A percentile compares a stretch with the other conserved stretches of the same genome.
phyloP scores from a whole-genome alignment of 2,113 vertebrate species.

The Rostratula benghalensis region DNA sequence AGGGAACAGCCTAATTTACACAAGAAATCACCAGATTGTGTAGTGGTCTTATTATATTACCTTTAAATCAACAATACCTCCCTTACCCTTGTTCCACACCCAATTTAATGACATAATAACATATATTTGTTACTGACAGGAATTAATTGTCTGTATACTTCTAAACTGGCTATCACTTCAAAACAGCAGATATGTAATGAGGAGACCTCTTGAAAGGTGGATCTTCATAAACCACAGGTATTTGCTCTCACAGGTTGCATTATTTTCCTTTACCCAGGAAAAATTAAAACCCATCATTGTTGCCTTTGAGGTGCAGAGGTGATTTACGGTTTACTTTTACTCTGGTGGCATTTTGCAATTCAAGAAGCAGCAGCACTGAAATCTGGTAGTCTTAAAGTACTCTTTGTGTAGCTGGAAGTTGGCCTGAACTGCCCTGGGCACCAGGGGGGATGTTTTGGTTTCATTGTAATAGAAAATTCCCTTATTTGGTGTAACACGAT shows the following conservation, averaged over 20 bases:
- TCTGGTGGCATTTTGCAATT: neutral
- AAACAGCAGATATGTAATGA: neutral
- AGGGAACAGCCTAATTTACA: neutral
- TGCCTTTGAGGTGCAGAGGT: neutral
- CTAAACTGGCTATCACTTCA: neutral
- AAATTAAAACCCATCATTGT: neutral
- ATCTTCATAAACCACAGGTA: neutral
- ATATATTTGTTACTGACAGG: neutral
- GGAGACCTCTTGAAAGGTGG: neutral
- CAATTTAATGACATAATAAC: neutral
- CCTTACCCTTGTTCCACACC: fast-evolving
- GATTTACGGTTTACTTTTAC: neutral
- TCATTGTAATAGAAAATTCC: neutral
- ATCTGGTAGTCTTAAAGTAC: neutral
- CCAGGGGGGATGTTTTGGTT: neutral
- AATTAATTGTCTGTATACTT: neutral
- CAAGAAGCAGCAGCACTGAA: neutral
- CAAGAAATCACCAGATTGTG: neutral
- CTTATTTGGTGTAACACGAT: neutral
- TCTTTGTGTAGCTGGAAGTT: neutral
- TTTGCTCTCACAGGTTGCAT: neutral
- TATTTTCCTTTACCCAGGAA: neutral
- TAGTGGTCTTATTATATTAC: neutral
- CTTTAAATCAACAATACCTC: neutral
- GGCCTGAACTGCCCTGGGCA: neutral